phyloP scores from a whole-genome alignment of 1,140 invertebrate species.

The Ectropis grisescens region DNA sequence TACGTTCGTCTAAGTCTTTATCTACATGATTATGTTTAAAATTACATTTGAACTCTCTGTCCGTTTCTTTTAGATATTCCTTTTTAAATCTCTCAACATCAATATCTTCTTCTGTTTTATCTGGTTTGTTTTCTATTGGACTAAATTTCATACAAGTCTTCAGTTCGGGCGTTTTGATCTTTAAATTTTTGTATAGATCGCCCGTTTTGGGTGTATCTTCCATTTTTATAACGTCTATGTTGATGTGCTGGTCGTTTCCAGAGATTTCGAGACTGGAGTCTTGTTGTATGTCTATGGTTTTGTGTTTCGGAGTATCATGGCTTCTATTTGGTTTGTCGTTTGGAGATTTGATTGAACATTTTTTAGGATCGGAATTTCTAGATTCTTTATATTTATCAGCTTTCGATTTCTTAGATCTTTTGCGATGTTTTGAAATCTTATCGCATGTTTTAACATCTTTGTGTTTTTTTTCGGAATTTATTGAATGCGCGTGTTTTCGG shows the following conservation, averaged over 20 bases:
- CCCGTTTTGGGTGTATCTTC: slow-evolving; percentile 6
- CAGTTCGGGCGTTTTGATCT: slow-evolving; percentile 1
- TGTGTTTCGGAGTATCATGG: slow-evolving; percentile 26
- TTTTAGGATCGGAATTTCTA: too few relatives aligned
- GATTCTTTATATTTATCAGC: too few relatives aligned
- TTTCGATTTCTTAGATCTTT: too few relatives aligned
- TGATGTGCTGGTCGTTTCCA: slow-evolving; percentile 24
- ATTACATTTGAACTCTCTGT: slow-evolving; percentile 14
- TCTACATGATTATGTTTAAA: slow-evolving; percentile 9
- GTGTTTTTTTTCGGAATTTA: too few relatives aligned
- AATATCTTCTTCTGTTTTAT: too few relatives aligned
- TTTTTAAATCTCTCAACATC: slow-evolving; percentile 46
- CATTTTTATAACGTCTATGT: slow-evolving; percentile 27
- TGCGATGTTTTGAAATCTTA: too few relatives aligned
- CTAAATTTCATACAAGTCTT: slow-evolving; percentile 33
- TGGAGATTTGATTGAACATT: too few relatives aligned
- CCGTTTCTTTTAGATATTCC: slow-evolving; percentile 38
- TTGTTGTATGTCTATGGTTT: slow-evolving; percentile 30
- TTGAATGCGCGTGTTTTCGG: too few relatives aligned
- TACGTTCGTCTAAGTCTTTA: slow-evolving; percentile 2
- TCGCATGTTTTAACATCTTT: too few relatives aligned
- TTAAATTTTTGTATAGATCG: slow-evolving; percentile 5
- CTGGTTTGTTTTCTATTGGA: slow-evolving; percentile 7
- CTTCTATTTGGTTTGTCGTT: too few relatives aligned
- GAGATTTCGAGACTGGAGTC: slow-evolving; percentile 42